Evolutionary conservation across 1,140 invertebrate genomes (phyloP), one percentile per base, ranked within the genome.

Genomic region (Calliphora vicina): DNA sequence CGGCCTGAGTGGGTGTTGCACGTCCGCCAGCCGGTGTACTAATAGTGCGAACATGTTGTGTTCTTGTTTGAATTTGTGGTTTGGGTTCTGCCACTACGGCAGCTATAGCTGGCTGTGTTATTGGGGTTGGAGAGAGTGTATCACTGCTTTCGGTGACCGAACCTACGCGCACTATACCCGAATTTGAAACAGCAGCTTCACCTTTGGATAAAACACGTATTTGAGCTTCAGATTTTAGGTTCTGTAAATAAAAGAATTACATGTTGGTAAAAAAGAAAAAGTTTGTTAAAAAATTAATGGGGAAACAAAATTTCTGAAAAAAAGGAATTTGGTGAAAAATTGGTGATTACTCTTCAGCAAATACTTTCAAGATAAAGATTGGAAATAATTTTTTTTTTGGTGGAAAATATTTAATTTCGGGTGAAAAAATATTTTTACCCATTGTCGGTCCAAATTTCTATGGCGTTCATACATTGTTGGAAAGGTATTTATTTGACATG

Each of bases 131-230:
- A 1, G 82, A 80, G 23, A 76, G 10, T 50, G 61, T 27, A 8
- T 29, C 25, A 29, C 29, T 83, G 1, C 80, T 35, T 61, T 84
- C 57, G 43, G 20, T 82, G 61, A 82, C 20, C 1, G 26, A 23
- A 4, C 61, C 27, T 43, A 83, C 80, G 25, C 89, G 86, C 43
- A 90, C 88, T 29, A 90, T 88, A 8, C 89, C 89, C 42, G 86
- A 86, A 71, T 67, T 86, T 45, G 85, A 88, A 42, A 80, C 84
- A 12, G 72, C 82, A 17, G 86, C 84, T 78, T 90, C 89, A 10
- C 87, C 85, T 23, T 86, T 87, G n/a, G 89, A 80, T 5, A 90
- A 81, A 80, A 89, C 85, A 27, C 89, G 89, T 29, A 90, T 86
- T 20, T 87, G 88, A 76, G 87, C 84, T 67, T 90, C 89, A 20